Evolutionary conservation across 2,888 invertebrate genomes (phyloP).

Genomic region (Idaea straminata): DNA sequence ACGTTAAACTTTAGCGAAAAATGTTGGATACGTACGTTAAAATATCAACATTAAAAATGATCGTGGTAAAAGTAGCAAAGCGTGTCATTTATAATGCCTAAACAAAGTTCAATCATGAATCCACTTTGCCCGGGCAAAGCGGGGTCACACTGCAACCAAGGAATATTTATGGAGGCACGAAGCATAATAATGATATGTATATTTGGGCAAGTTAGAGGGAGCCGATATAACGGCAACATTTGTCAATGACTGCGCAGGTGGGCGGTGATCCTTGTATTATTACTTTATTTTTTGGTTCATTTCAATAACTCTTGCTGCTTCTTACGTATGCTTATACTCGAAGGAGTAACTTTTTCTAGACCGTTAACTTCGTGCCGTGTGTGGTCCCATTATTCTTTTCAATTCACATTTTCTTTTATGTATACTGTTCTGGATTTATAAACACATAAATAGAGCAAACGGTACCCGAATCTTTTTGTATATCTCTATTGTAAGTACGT

Average conservation of each 20-base stretch:
- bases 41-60: neutral
- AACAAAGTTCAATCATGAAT: constrained; percentile 5
- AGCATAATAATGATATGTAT: constrained; percentile 74
- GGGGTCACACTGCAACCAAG: constrained; percentile 35
- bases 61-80: neutral
- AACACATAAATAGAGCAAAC: neutral
- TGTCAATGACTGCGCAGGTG: constrained; percentile 73
- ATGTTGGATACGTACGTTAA: neutral
- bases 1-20: neutral
- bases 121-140: constrained; percentile 4
- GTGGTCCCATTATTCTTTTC: constrained; percentile 35
- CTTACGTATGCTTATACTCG: constrained; percentile 34
- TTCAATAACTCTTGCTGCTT: constrained; percentile 56
- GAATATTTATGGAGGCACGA: constrained; percentile 69
- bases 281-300: constrained; percentile 64
- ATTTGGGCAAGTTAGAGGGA: constrained; percentile 60
- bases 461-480: neutral
- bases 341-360: constrained; percentile 29
- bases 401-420: constrained; percentile 11
- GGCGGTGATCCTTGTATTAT: constrained; percentile 64
- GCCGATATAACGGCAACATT: constrained; percentile 56
- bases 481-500: neutral
- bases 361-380: constrained; percentile 35
- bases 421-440: constrained; percentile 14
- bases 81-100: constrained; percentile 4